Conservation (phyloP, 2,797 vertebrate genomes). For the Amniataba percoides region DNA sequence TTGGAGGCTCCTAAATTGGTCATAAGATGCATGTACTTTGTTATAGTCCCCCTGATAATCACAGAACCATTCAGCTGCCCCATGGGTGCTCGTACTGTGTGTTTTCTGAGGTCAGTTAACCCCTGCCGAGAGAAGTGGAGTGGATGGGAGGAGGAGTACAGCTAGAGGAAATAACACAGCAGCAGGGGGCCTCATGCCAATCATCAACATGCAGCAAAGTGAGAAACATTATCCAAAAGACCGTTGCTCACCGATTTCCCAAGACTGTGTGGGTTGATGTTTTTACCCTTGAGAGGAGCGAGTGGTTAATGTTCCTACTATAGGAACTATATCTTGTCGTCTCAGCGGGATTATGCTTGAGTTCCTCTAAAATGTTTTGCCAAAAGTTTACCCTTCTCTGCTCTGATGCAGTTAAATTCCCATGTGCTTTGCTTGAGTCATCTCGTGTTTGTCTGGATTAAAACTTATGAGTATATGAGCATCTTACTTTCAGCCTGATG, state of each 20-base stretch:
- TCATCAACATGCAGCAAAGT: constrained; percentile 79
- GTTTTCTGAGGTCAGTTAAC: constrained; percentile 75
- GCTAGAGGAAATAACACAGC: constrained; percentile 84
- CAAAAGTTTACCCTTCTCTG: constrained; percentile 5
- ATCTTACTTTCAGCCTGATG: constrained; percentile 20
- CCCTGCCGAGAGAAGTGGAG: constrained; percentile 70
- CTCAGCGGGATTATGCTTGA: constrained; percentile 47
- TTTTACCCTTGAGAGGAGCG: constrained; percentile 66
- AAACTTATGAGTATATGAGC: constrained; percentile 6
- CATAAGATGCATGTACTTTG: constrained; percentile 48
- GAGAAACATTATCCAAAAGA: constrained; percentile 67
- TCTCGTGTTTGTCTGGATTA: constrained; percentile 3
- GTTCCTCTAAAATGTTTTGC: constrained; percentile 18
- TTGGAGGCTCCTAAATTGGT: constrained; percentile 58
- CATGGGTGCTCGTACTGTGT: constrained; percentile 59
- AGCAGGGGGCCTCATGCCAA: constrained; percentile 76
- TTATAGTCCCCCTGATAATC: constrained; percentile 58
- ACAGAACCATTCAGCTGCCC: constrained; percentile 63
- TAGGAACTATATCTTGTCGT: constrained; percentile 30
- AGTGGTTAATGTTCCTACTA: constrained; percentile 51
- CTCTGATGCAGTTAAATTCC: constrained; percentile 24
- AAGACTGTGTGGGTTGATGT: constrained; percentile 59
- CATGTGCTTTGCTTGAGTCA: constrained; percentile 10
- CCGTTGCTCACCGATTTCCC: constrained; percentile 49
- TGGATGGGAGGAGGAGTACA: constrained; percentile 67